phyloP scores from a whole-genome alignment of 2,113 vertebrate genomes.

The Dicrurus megarhynchus region DNA sequence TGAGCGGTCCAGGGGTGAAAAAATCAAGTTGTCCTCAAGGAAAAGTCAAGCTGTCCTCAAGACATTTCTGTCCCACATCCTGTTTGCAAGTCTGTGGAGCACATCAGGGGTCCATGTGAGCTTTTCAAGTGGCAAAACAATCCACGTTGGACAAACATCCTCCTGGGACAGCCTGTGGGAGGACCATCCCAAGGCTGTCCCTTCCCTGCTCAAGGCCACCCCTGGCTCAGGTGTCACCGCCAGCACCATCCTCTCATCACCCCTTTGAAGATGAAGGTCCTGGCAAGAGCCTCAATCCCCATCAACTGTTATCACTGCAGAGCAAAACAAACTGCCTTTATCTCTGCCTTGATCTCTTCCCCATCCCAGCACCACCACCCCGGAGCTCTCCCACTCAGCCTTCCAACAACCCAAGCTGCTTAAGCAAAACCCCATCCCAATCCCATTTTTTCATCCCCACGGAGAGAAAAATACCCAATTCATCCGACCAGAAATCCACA shows the following conservation, averaged over 20 bases:
- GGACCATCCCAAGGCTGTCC: accelerated
- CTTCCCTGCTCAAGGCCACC: not conserved
- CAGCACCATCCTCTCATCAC: not conserved
- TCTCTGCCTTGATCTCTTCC: not conserved
- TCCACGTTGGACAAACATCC: accelerated
- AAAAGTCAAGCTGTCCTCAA: not conserved
- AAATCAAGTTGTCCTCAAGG: not conserved
- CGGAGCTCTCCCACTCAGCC: not conserved
- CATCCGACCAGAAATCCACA: not conserved
- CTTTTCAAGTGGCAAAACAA: not conserved
- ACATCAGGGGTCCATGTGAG: accelerated
- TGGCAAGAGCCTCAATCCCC: not conserved
- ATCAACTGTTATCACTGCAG: too few species aligned
- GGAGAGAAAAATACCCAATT: not conserved
- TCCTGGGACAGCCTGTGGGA: not conserved
- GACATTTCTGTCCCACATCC: too few species aligned
- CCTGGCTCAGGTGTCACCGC: not conserved
- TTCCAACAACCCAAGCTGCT: not conserved
- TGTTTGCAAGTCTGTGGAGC: not conserved
- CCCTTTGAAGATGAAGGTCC: not conserved
- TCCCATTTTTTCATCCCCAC: not conserved
- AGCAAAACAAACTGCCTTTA: not conserved
- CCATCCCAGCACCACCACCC: not conserved
- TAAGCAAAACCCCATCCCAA: not conserved
- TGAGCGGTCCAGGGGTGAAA: accelerated